phyloP scores from a whole-genome alignment of 2,888 invertebrate genomes.

The Heliothis peltigera region DNA sequence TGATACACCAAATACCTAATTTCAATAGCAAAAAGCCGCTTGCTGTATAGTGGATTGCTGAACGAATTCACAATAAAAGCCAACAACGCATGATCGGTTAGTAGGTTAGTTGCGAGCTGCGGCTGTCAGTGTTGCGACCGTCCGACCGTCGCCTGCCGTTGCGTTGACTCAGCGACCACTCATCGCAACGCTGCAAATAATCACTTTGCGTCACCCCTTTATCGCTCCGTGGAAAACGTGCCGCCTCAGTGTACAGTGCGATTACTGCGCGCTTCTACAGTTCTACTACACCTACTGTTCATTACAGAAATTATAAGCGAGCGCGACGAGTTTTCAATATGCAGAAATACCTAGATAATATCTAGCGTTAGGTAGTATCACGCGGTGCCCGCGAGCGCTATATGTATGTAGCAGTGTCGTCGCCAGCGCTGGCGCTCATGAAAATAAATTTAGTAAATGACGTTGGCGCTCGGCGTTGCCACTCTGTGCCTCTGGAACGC shows the following conservation, averaged over 20 bases:
- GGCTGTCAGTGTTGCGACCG: conserved; percentile 47
- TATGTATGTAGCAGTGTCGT: conserved; percentile 81
- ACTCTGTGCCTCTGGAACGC: conserved; percentile 85
- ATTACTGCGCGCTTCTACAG: conserved; percentile 69
- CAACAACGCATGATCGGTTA: conserved; percentile 59
- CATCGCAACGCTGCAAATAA: conserved; percentile 89
- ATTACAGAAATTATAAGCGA: conserved; percentile 72
- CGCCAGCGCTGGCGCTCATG: conserved; percentile 89
- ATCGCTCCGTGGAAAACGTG: conserved; percentile 84
- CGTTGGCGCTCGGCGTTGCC: conserved; percentile 87
- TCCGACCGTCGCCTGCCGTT: conserved; percentile 64
- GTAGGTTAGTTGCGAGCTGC: conserved; percentile 57
- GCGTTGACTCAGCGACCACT: conserved; percentile 87
- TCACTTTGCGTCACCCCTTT: conserved; percentile 89
- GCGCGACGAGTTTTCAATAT: conserved; percentile 74
- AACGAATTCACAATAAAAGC: conserved; percentile 50
- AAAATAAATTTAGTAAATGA: conserved; percentile 90
- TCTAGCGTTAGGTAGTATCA: conserved; percentile 78
- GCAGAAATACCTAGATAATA: conserved; percentile 80
- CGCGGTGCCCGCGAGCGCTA: conserved; percentile 74
- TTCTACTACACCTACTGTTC: conserved; percentile 58
- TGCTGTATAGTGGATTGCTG: conserved; percentile 36
- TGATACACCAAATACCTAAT: conserved; percentile 12
- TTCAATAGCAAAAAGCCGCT: conserved; percentile 16
- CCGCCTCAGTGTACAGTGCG: conserved; percentile 77